Conservation (phyloP, 1,140 invertebrate genomes). For the Musca vetustissima region DNA sequence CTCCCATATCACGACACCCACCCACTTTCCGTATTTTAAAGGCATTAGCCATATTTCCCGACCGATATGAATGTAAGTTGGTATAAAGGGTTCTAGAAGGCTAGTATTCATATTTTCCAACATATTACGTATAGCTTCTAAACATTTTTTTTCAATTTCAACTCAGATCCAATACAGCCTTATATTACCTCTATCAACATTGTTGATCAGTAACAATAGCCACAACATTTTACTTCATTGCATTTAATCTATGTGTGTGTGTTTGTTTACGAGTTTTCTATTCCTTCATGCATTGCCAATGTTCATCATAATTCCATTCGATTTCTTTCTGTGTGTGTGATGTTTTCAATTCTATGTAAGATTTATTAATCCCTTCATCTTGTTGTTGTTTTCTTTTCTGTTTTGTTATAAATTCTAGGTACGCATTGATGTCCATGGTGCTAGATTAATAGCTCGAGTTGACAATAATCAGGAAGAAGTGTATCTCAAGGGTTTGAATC, state of each 20-base stretch:
- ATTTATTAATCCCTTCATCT: constrained; percentile 15
- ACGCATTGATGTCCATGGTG: constrained; percentile 80
- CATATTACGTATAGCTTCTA: no score
- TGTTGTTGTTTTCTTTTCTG: constrained; percentile 10
- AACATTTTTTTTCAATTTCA: no score
- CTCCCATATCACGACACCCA: no score
- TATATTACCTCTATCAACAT: no score
- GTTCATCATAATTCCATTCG: neutral
- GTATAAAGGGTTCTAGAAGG: no score
- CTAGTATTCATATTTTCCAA: no score
- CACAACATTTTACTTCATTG: neutral
- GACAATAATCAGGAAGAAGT: constrained; percentile 79
- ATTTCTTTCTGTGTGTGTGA: neutral
- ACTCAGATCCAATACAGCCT: no score
- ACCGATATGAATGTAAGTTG: no score
- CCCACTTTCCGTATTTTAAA: no score
- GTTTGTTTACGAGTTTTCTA: neutral
- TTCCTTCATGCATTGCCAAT: neutral
- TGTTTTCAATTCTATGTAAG: neutral
- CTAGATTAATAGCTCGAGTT: constrained; percentile 78
- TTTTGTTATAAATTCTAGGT: constrained; percentile 56
- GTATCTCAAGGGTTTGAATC: constrained; percentile 75
- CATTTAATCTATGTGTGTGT: neutral
- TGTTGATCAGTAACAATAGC: no score
- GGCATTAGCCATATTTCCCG: no score